A percentile compares a stretch with the other conserved stretches of the same genome.
Conservation (phyloP, 92 coral and sea anemone species). For the Ricordea florida region DNA sequence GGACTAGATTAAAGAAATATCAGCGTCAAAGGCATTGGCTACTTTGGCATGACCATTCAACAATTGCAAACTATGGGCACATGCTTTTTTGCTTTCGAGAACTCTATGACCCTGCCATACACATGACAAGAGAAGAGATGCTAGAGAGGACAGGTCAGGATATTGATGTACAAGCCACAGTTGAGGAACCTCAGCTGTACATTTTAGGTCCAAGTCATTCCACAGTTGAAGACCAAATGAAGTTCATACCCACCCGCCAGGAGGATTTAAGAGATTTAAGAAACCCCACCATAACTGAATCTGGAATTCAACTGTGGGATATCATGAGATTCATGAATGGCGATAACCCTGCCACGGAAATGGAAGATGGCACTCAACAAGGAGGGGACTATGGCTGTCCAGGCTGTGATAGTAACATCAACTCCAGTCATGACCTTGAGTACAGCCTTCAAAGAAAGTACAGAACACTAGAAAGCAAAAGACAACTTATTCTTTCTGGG, state of each 20-base stretch:
- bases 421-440: slow-evolving; percentile 16
- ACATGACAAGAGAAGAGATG: slow-evolving; percentile 20
- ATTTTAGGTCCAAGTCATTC: slow-evolving; percentile 40
- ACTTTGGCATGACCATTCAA: slow-evolving; percentile 49
- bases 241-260: slow-evolving; percentile 38
- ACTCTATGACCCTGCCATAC: slow-evolving; percentile 38
- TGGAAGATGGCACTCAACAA: slow-evolving; percentile 59
- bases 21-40: slow-evolving; percentile 54
- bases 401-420: slow-evolving; percentile 29
- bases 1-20: not conserved
- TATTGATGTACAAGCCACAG: slow-evolving; percentile 47
- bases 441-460: slow-evolving; percentile 23
- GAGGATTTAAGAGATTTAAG: slow-evolving; percentile 28
- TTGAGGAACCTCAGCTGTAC: slow-evolving; percentile 58
- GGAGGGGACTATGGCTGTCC: slow-evolving; percentile 53
- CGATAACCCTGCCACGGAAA: slow-evolving; percentile 29
- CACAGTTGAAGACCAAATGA: slow-evolving; percentile 48
- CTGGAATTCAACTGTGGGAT: slow-evolving; percentile 13
- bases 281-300: slow-evolving; percentile 1
- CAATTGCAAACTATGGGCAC: slow-evolving; percentile 43
- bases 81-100: slow-evolving; percentile 8
- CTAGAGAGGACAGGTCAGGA: not conserved
- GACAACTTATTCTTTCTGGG: slow-evolving; percentile 6
- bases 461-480: slow-evolving; percentile 12
- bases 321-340: slow-evolving; percentile 55